Evolutionary conservation across 2,113 vertebrate genomes (phyloP), one percentile per base, ranked within the genome.

Genomic region (Mastomys natalensis): DNA sequence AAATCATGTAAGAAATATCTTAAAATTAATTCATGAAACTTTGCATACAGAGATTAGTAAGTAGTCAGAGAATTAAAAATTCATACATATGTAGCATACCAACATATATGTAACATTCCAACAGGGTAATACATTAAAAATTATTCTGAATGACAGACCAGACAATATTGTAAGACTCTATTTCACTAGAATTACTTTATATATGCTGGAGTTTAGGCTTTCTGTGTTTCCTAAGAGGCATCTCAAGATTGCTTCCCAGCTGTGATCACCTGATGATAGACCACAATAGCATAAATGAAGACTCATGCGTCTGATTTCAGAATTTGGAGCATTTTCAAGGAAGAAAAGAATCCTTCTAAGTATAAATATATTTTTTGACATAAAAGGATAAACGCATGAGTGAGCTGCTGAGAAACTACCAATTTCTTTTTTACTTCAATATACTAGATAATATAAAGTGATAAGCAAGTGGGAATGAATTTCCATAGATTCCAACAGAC

Each of bases 301-400:
- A 90, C 48, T 11, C 72, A 58, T 66, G 19, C 70, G 43, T 45
- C 34, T 12, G 7, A 95, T 85, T 89, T 26, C 85, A 26, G 37
- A 55, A 96, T 62, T 34, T 89, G 24, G 43, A 58, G 8, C n/a
- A 76, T 93, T 94, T 45, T 70, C 51, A 89, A 89, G 58, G 85
- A 84, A 48, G 55, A 76, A 86, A 53, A 68, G 22, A 94, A 92
- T 84, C 3, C 31, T 80, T 4, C 8, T 53, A 15, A 74, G 62
- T 90, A 13, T 89, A 80, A 13, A 29, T 76, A 45, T 64, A 29
- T 62, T 78, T n/a, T 94, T 84, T 58, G 45, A 8, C 48, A 73
- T 19, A 51, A 87, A 73, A 80, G 11, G 0, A 3, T 68, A 85
- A 89, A 92, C 16, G 26, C 3, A 86, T 68, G 55, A 37, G 31